Percentiles rank a stretch among this genome's conserved stretches.
phyloP scores from a whole-genome alignment of 2,797 vertebrate species.

The Distichodus sexfasciatus region DNA sequence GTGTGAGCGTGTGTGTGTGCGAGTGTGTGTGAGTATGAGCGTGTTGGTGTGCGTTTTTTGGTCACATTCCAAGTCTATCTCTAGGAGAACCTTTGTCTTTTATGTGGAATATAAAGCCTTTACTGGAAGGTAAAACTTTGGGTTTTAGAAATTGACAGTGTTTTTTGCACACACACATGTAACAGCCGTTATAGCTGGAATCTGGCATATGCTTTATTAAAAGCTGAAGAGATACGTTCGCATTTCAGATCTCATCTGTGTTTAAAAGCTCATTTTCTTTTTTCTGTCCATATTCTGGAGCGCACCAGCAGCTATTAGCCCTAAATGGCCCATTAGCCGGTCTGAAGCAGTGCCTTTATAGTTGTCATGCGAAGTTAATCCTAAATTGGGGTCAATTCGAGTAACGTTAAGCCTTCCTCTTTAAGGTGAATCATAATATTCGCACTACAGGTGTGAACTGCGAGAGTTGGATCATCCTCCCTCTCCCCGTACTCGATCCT shows the following conservation, averaged over 20 bases:
- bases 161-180: too few species aligned
- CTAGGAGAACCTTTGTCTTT: constrained; percentile 5
- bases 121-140: constrained; percentile 18
- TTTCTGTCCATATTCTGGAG: not conserved
- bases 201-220: too few species aligned
- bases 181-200: too few species aligned
- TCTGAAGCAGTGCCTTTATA: constrained; percentile 40
- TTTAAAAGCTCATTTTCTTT: not conserved
- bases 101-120: constrained; percentile 24
- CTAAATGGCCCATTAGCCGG: constrained; percentile 39
- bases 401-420: constrained; percentile 54
- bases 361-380: constrained; percentile 38
- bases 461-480: constrained; percentile 53
- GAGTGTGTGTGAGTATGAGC: constrained; percentile 12
- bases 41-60: constrained; percentile 26
- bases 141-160: not conserved
- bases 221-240: not conserved
- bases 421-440: constrained; percentile 63
- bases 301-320: constrained; percentile 5
- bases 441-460: constrained; percentile 64
- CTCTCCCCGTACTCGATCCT: too few species aligned
- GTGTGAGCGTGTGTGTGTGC: constrained; percentile 21
- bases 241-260: not conserved
- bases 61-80: constrained; percentile 41
- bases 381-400: constrained; percentile 56